Conservation (phyloP, 2,113 vertebrate species). For the Corapipo altera region DNA sequence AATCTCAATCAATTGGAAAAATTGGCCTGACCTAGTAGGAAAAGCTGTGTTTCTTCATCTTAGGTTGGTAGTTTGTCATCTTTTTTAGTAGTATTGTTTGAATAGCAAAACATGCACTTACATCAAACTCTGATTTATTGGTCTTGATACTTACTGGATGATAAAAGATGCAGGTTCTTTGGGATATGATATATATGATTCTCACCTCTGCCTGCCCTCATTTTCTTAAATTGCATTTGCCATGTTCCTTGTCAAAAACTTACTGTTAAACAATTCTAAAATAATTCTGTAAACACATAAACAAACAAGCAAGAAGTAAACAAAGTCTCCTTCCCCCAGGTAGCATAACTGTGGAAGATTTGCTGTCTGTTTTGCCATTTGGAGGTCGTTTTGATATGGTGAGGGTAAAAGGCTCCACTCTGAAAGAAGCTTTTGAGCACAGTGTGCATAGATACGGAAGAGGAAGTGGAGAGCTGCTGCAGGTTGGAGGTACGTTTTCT, state of each 20-base stretch:
- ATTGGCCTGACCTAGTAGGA: not conserved
- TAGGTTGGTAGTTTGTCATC: not conserved
- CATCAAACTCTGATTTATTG: not conserved
- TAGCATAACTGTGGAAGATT: constrained; percentile 86
- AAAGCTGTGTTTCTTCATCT: not conserved
- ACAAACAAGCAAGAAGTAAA: not conserved
- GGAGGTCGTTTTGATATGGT: constrained; percentile 89
- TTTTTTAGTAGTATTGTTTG: not conserved
- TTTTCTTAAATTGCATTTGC: not conserved
- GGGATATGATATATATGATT: not conserved
- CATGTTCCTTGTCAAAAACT: not conserved
- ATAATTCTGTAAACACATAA: not conserved
- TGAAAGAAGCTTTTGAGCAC: constrained; percentile 87
- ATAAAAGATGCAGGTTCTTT: not conserved
- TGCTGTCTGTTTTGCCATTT: constrained; percentile 88
- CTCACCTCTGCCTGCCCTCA: not conserved
- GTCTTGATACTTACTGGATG: not conserved
- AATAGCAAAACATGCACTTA: not conserved
- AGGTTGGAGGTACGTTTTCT: constrained; percentile 84
- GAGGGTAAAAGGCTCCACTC: constrained; percentile 83
- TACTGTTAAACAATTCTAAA: not conserved
- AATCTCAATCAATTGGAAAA: not conserved
- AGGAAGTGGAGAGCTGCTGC: constrained; percentile 88
- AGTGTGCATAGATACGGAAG: constrained; percentile 80
- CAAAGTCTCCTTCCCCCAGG: constrained; percentile 69